Evolutionary conservation across 2,113 vertebrate genomes (phyloP).

Genomic region (Microtus richardsoni): DNA sequence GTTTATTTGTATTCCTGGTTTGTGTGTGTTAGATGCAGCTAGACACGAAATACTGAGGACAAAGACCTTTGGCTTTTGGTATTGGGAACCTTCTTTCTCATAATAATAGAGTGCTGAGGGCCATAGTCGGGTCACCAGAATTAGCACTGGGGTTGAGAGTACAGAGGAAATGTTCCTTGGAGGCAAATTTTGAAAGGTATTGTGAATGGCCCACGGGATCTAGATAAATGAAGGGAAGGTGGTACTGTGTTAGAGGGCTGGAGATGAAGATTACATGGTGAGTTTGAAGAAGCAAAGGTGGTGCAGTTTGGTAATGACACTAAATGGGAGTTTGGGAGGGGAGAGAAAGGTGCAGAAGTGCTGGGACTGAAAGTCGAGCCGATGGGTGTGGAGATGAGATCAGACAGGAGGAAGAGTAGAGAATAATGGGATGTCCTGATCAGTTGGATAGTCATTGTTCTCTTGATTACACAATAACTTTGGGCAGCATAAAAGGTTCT

Average conservation of each 20-base stretch:
- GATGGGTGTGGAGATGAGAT: not conserved
- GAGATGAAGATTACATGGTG: not conserved
- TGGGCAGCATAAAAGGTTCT: conserved; percentile 5
- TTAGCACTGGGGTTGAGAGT: not conserved
- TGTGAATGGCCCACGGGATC: not conserved
- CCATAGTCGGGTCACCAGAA: not conserved
- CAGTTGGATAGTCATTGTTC: conserved; percentile 38
- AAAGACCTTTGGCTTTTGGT: not conserved
- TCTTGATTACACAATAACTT: conserved; percentile 3
- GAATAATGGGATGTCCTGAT: not conserved
- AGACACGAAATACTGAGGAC: not conserved
- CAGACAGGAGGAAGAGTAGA: not conserved
- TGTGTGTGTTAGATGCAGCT: not conserved
- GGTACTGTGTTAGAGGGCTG: not conserved
- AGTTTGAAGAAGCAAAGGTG: not conserved
- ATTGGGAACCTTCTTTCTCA: not conserved
- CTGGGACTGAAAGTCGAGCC: not conserved
- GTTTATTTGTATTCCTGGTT: not conserved
- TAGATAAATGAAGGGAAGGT: not conserved
- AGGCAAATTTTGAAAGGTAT: not conserved
- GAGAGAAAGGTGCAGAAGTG: not conserved
- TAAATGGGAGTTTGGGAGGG: not conserved
- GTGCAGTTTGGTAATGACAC: not conserved
- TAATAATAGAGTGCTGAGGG: not conserved
- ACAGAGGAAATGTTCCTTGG: conserved; percentile 43